Evolutionary conservation across 2,113 vertebrate genomes (phyloP).

Genomic region (Cottus gobio): DNA sequence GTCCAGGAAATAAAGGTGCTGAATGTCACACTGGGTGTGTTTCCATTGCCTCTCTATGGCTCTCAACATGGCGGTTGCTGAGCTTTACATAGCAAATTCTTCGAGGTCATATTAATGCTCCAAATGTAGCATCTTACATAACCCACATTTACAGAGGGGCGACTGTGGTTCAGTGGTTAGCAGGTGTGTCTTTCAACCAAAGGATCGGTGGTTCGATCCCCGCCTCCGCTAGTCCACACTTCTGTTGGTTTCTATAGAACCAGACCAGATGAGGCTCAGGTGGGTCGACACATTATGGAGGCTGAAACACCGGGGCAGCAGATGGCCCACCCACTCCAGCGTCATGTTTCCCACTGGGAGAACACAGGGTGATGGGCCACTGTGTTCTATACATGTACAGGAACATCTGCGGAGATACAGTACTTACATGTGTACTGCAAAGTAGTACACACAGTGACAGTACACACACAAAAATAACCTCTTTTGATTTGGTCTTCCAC

Average conservation of each 20-base stretch:
- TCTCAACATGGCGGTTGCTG: not conserved
- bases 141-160: not conserved
- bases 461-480: not conserved
- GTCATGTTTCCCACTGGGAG: constrained; percentile 40
- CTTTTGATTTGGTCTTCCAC: too few species aligned
- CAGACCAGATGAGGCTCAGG: not conserved
- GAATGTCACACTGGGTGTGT: not conserved
- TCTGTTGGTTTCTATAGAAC: not conserved
- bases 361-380: constrained; percentile 15
- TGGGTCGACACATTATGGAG: not conserved
- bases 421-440: not conserved
- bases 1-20: too few species aligned
- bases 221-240: too few species aligned
- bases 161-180: too few species aligned
- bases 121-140: not conserved
- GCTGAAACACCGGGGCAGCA: constrained; percentile 19
- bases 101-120: not conserved
- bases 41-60: not conserved
- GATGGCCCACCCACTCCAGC: constrained; percentile 44
- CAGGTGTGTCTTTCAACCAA: too few species aligned
- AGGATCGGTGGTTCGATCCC: too few species aligned
- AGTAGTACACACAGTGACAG: not conserved
- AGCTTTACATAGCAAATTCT: not conserved
- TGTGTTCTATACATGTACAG: not conserved
- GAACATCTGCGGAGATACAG: not conserved